Evolutionary conservation across 2,113 vertebrate species (phyloP), one percentile per base, ranked within the genome.

Genomic region (Oreochromis tanganicae): DNA sequence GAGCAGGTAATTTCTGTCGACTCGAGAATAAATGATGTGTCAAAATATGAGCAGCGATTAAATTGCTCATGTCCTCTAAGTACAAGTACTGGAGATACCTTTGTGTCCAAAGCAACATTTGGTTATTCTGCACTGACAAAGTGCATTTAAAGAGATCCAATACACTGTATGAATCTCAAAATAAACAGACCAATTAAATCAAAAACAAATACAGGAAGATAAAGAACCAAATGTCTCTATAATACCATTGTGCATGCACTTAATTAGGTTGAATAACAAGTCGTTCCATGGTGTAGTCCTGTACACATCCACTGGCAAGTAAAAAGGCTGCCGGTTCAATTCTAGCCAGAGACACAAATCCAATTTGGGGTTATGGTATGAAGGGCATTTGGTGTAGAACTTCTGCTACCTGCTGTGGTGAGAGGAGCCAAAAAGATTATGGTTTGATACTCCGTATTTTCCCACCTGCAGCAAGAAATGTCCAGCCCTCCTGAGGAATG

Each of bases 381-480:
- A 6, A 73, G 38, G 66, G 66, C 12, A 24, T 41, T 41, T 24
- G 21, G 38, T 73, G 9, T 4, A 46, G 21, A 27, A 71, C 38
- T 27, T 71, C 9, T 4, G n/a, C 36, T 43, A 71, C 36, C 66
- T 43, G 36, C 36, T 71, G 36, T 6, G 66, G 66, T 21, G 21
- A 9, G 2, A 71, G 38, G 7, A 71, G 66, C 3, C 38, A 71
- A 43, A 71, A 71, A 48, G 34, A 43, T 46, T 16, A 11, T 24
- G 10, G 0, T 73, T 34, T 61, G 4, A 56, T 6, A 5, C 21
- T 6, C 36, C 4, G 34, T 27, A 34, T 41, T 36, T 11, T 54
- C 86, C 50, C 90, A 98, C 98, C 98, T 96, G 98, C 98, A 92
- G 97, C 95, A 9, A 99, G 95, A 94, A 99, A 99, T 1, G 95